phyloP scores from a whole-genome alignment of 2,797 vertebrate genomes.

The Anolis apletophallus region DNA sequence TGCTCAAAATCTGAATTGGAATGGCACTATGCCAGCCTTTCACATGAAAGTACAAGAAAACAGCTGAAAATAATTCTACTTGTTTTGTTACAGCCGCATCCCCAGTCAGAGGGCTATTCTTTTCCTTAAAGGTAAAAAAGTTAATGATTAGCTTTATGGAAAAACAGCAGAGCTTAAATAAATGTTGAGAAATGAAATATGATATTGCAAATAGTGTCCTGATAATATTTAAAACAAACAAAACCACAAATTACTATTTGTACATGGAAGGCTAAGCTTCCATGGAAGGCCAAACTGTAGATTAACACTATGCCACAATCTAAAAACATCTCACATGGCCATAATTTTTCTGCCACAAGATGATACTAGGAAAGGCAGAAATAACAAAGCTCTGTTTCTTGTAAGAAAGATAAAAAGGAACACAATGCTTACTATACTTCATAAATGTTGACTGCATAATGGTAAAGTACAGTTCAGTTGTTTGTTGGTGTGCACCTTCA shows the following conservation, averaged over 20 bases:
- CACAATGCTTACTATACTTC: no score
- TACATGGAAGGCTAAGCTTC: neutral
- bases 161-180: neutral
- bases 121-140: neutral
- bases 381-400: neutral
- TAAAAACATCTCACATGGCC: neutral
- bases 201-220: neutral
- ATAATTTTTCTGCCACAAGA: neutral
- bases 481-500: neutral
- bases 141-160: neutral
- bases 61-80: neutral
- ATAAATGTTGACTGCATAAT: neutral
- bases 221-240: neutral
- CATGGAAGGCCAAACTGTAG: neutral
- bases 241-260: neutral
- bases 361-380: neutral
- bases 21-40: conserved; percentile 14
- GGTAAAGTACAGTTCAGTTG: neutral
- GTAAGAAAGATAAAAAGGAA: no score
- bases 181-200: conserved; percentile 1
- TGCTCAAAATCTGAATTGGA: conserved; percentile 7
- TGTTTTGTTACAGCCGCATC: neutral
- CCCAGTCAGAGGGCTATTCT: neutral
- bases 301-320: neutral
- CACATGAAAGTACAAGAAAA: conserved; percentile 21